Base-by-base conservation (phyloP, 2,113 vertebrate genomes). In the Sylvia atricapilla region DNA sequence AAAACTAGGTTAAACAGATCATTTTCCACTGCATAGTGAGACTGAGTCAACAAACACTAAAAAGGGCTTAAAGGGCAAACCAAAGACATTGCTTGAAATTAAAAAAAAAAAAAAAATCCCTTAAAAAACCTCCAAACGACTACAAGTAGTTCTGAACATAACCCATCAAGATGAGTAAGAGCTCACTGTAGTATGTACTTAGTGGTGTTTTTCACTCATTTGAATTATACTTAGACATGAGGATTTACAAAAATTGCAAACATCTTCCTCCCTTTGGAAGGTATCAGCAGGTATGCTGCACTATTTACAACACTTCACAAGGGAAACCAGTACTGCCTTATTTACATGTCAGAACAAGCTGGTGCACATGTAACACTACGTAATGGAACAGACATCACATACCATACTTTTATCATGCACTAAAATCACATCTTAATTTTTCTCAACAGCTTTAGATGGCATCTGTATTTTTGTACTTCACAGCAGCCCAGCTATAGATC, bases 291-390 rank as follows among this genome's bases (percentile, higher is more conserved):
- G 37, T 55, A 79, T 9, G 13, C 49, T 55, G 31, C 21, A 19
- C 44, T 84, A 75, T 28, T 93, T 55, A 37, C 14, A 60, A 22
- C 68, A 28, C 41, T 64, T 87, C 39, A 35, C 20, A 46, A 73
- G 72, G 53, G 53, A 91, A 87, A 30, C 4, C 5, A 64, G n/a
- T 68, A 85, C 13, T 66, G 58, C 23, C 31, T 91, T 76, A 72
- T 52, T 79, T 41, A 66, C 62, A 24, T 21, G 50, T 53, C 50
- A 85, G 88, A 96, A 96, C 90, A 91, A 87, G 78, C 46, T 79
- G 46, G 41, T 3, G 3, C 35, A 44, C 58, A 58, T 11, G 22
- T 33, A 87, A 84, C n/a, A 56, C 49, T 20, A n/a, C 3, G 4
- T 35, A 89, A 81, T 30, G 39, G 53, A 76, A 87, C 35, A 78